Evolutionary conservation across 2,113 vertebrate genomes (phyloP).

Genomic region (Pimephales promelas): DNA sequence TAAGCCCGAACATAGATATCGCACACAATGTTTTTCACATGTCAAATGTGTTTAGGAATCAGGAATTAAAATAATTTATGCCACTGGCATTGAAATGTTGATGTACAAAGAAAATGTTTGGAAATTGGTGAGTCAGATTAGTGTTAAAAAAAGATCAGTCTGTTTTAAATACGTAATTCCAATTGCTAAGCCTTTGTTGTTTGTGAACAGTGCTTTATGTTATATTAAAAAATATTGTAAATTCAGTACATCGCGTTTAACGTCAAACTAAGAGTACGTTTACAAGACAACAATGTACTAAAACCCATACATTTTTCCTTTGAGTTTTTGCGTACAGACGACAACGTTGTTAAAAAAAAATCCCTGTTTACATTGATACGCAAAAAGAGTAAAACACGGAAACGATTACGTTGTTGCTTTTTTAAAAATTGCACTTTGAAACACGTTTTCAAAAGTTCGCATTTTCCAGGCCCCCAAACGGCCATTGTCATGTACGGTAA

Average conservation of each 20-base stretch:
- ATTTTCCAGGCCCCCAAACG: no score
- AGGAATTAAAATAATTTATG: not conserved
- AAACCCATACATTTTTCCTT: no score
- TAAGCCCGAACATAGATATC: conserved; percentile 20
- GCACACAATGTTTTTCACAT: conserved; percentile 32
- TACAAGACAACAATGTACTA: no score
- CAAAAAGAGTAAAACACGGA: no score
- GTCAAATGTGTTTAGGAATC: conserved; percentile 7
- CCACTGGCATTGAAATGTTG: not conserved
- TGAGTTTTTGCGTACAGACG: no score
- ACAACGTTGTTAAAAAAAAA: no score
- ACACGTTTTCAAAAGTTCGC: no score
- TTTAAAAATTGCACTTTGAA: no score
- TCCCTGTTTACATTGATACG: no score
- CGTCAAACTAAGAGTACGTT: not conserved
- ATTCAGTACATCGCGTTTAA: not conserved
- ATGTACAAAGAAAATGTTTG: not conserved
- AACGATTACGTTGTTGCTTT: no score
- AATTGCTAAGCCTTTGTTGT: not conserved
- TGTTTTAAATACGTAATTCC: not conserved
- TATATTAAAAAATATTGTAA: not conserved
- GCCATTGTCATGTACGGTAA: no score
- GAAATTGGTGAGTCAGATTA: not conserved
- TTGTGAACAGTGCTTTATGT: not conserved
- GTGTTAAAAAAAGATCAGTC: not conserved